Conservation (phyloP, 2,888 invertebrate species). For the Saturnia japonica region DNA sequence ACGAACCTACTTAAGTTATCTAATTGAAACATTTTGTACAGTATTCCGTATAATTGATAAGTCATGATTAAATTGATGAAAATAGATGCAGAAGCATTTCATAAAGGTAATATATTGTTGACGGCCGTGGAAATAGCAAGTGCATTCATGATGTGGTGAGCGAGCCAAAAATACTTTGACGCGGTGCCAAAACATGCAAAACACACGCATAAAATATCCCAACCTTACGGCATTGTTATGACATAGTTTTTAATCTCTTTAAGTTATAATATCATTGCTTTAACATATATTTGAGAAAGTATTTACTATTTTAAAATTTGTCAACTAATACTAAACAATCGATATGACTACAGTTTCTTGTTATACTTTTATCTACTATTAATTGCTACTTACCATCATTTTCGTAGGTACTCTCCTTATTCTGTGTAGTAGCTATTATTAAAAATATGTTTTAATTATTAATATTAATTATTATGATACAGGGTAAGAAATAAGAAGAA, state of each 20-base stretch:
- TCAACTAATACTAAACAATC: too few relatives aligned
- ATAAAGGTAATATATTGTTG: slow-evolving; percentile 31
- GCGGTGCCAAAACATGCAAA: slow-evolving; percentile 71
- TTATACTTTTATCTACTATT: too few relatives aligned
- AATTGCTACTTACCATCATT: too few relatives aligned
- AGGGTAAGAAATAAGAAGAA: too few relatives aligned
- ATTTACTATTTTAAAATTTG: neutral
- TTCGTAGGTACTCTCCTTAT: too few relatives aligned
- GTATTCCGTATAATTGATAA: neutral
- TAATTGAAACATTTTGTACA: neutral
- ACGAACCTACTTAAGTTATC: neutral
- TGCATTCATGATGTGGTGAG: slow-evolving; percentile 70
- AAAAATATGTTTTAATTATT: too few relatives aligned
- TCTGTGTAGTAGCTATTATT: too few relatives aligned
- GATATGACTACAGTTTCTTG: neutral
- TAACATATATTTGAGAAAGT: slow-evolving; percentile 24
- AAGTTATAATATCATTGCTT: too few relatives aligned
- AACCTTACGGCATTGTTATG: slow-evolving; percentile 40
- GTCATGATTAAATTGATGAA: slow-evolving; percentile 1
- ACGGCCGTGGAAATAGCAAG: slow-evolving; percentile 47
- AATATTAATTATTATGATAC: too few relatives aligned
- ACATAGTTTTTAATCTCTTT: slow-evolving; percentile 45
- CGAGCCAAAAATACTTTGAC: slow-evolving; percentile 79
- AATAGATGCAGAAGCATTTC: slow-evolving; percentile 21
- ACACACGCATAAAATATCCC: slow-evolving; percentile 59